Percentiles rank a stretch among this genome's conserved stretches.
Evolutionary conservation across 2,113 vertebrate genomes (phyloP).

Genomic region (Rhinolophus sinicus): DNA sequence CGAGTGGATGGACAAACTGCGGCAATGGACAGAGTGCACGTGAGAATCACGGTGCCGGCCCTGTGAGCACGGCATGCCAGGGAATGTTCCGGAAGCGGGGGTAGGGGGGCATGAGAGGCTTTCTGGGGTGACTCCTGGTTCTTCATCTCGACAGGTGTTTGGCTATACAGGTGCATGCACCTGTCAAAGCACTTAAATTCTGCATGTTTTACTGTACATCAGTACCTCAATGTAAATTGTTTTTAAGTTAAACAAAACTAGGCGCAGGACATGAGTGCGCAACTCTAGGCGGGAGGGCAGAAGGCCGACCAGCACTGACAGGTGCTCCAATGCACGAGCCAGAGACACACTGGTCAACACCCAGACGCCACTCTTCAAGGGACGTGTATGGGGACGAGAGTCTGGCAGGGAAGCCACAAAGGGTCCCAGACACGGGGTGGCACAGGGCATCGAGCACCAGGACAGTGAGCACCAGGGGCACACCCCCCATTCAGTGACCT

Average conservation of each 20-base stretch:
- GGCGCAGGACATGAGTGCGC: accelerated
- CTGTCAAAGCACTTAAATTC: no score
- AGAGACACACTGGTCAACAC: no score
- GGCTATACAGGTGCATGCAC: not conserved
- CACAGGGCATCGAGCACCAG: no score
- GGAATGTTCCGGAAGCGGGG: no score
- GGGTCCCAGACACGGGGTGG: not conserved
- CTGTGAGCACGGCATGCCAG: no score
- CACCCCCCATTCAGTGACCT: not conserved
- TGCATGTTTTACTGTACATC: not conserved
- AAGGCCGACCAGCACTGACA: not conserved
- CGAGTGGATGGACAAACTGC: accelerated
- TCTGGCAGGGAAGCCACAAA: accelerated
- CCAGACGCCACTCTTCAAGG: no score
- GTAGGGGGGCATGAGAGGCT: not conserved
- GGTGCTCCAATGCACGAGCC: not conserved
- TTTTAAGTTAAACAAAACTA: not conserved
- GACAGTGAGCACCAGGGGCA: not conserved
- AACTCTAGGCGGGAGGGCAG: not conserved
- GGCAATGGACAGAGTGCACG: accelerated
- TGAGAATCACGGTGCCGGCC: accelerated
- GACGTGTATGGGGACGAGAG: not conserved
- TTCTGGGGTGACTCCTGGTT: no score
- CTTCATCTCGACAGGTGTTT: no score
- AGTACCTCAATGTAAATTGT: no score